These are phyloP conservation scores for Eupithecia dodoneata DNA, from an alignment of 2,888 invertebrate genomes.

Conservation along the genomic window DNA sequence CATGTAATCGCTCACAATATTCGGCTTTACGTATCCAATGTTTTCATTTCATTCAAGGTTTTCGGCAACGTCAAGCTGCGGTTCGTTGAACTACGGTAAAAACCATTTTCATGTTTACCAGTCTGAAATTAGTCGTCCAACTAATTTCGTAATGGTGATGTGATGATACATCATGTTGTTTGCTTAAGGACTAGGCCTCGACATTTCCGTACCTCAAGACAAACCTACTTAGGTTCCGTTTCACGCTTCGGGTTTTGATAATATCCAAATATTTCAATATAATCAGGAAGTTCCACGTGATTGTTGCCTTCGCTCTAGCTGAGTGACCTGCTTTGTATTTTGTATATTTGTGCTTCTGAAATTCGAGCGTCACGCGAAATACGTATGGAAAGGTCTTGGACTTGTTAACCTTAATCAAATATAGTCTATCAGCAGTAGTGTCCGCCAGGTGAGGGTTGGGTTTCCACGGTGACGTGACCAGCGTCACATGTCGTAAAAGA, in stretches of 20 bases:
- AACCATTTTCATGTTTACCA: constrained; percentile 32
- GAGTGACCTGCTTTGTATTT: neutral
- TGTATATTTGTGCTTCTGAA: neutral
- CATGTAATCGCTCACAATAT: constrained; percentile 4
- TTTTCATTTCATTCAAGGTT: constrained; percentile 29
- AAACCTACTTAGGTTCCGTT: neutral
- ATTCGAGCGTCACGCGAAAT: neutral
- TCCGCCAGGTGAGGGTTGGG: constrained; percentile 25
- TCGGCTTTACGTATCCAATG: constrained; percentile 9
- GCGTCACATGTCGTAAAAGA: constrained; percentile 38
- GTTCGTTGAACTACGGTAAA: constrained; percentile 31
- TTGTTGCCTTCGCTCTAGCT: neutral
- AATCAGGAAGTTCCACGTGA: neutral
- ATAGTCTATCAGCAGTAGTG: neutral
- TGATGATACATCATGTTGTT: constrained; percentile 38
- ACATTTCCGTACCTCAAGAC: constrained; percentile 23
- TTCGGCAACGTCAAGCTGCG: constrained; percentile 21
- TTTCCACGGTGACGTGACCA: constrained; percentile 22
- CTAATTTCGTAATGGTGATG: constrained; percentile 31
- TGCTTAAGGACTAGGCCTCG: constrained; percentile 35
- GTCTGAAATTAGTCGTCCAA: constrained; percentile 28
- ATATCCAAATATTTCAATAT: neutral
- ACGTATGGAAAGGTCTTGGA: neutral
- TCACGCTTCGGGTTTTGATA: neutral
- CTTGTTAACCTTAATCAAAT: neutral